Base-by-base conservation (phyloP, 2,797 vertebrate genomes). In the Clarias pachynema region DNA sequence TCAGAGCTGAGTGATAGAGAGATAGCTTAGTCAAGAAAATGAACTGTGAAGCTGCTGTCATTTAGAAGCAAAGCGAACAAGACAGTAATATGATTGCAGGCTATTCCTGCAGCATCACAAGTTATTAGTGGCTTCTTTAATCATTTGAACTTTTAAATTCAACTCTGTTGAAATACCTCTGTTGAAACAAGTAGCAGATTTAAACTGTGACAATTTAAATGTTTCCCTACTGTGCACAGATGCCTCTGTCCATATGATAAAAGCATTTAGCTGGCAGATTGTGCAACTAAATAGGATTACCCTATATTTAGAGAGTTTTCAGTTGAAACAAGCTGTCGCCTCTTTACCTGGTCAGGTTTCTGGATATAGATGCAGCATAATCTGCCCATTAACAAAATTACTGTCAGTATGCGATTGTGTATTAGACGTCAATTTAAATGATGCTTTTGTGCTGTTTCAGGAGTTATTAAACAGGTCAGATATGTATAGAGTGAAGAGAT, bases 51-150 rank as follows among this genome's bases (percentile, higher is more conserved):
- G 72, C 40, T 65, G 40, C 82, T 66, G 82, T 75, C 82, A 70
- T 34, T 84, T 37, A 34, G 72, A 77, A 77, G 72, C 72, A 56
- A 84, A 77, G 44, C 16, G 73, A 77, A 77, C 24, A 53, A 75
- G 73, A 77, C 82, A 84, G 60, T 66, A 56, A 77, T 84, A 77
- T 84, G 82, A 84, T 77, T 60, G 66, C 44, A 66, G 82, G 40
- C 60, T 77, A 75, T 77, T 77, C 60, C 59, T 84, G 82, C 72
- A 65, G 59, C 73, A 77, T 74, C 82, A 75, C 37, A 34, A 75
- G 72, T 84, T 84, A 53, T 77, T 77, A 84, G 40, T 84, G 82
- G 31, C 59, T 84, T 53, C 40, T 84, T 72, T 84, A 84, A 77
- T 84, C 31, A 72, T 84, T 77, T 77, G 60, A 77, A 83, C 70